These are phyloP conservation scores for Psephotus haematonotus DNA, from an alignment of 2,113 vertebrate species.

Conservation along the genomic window DNA sequence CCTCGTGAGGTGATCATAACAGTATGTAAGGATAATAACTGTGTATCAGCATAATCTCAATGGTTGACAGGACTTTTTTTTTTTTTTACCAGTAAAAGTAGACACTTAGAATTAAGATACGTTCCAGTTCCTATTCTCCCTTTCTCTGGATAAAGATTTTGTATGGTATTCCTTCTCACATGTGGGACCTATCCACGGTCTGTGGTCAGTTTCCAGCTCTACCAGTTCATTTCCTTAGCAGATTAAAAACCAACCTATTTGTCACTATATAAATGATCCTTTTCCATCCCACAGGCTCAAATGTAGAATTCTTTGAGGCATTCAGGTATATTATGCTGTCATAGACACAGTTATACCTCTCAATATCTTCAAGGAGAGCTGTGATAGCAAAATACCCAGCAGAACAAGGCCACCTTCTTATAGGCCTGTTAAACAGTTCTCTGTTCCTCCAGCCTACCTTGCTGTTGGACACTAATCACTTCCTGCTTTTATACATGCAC, in stretches of 20 bases:
- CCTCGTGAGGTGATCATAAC: neutral
- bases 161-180: neutral
- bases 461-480: neutral
- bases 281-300: neutral
- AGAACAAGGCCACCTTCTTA: neutral
- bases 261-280: neutral
- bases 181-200: neutral
- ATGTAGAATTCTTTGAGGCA: neutral
- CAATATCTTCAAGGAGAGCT: neutral
- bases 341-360: neutral
- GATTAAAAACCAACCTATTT: neutral
- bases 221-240: neutral
- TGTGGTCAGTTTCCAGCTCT: neutral
- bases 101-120: neutral
- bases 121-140: neutral
- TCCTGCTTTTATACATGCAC: neutral
- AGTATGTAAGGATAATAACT: neutral
- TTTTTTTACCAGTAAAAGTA: neutral
- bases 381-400: neutral
- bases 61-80: neutral
- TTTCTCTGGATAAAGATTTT: neutral
- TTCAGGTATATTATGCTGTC: neutral
- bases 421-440: neutral
- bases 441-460: neutral
- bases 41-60: neutral